phyloP scores from a whole-genome alignment of 2,888 invertebrate species.

The Agrotis segetum region DNA sequence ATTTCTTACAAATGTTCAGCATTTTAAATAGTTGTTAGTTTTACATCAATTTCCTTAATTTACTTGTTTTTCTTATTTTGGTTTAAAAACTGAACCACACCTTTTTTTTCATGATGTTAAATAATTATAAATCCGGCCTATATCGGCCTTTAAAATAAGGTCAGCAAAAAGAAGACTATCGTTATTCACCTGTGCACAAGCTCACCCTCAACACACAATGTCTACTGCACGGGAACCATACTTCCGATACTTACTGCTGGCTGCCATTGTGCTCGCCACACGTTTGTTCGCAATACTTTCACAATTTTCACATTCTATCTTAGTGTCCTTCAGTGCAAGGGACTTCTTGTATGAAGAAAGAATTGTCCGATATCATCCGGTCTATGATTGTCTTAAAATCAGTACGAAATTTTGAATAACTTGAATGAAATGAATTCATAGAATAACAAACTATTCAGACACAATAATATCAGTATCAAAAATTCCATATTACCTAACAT shows the following conservation, averaged over 20 bases:
- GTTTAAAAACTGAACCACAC: not conserved
- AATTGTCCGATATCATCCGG: too few species aligned
- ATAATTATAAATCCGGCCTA: too few species aligned
- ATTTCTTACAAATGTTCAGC: not conserved
- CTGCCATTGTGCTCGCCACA: constrained; percentile 49
- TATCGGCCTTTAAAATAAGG: too few species aligned
- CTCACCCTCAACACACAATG: not conserved
- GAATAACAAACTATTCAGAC: too few species aligned
- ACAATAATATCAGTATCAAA: too few species aligned
- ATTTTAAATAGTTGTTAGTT: not conserved
- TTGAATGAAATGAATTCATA: too few species aligned
- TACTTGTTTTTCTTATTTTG: not conserved
- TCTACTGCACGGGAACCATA: not conserved
- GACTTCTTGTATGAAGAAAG: not conserved
- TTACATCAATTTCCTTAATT: not conserved
- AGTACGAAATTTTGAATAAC: too few species aligned
- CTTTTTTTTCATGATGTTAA: too few species aligned
- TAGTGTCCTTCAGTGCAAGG: not conserved
- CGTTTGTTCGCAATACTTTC: constrained; percentile 56
- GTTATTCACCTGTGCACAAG: not conserved
- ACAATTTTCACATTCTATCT: not conserved
- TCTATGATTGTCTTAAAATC: too few species aligned
- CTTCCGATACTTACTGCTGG: constrained; percentile 45
- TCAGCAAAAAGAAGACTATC: not conserved
- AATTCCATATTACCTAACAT: too few species aligned